phyloP scores from a whole-genome alignment of 2,888 invertebrate species.

The Theretra japonica region DNA sequence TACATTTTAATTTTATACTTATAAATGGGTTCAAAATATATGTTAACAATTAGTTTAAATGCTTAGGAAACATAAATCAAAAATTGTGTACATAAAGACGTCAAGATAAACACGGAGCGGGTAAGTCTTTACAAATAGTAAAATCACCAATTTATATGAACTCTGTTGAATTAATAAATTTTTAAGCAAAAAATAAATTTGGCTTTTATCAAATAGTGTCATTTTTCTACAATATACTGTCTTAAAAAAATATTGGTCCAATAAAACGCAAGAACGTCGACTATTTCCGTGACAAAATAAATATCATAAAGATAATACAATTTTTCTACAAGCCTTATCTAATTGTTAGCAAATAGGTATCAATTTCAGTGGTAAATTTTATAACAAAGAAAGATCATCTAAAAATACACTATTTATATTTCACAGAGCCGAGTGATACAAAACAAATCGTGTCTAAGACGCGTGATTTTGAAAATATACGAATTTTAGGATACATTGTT shows the following conservation, averaged over 20 bases:
- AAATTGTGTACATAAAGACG: neutral
- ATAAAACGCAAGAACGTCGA: conserved; percentile 13
- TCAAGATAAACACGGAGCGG: conserved; percentile 1
- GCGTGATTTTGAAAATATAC: conserved; percentile 57
- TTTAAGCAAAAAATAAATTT: conserved; percentile 9
- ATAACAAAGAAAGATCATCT: conserved; percentile 80
- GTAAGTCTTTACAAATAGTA: conserved; percentile 9
- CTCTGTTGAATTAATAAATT: conserved; percentile 12
- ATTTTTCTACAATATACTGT: neutral
- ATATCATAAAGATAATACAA: conserved; percentile 8
- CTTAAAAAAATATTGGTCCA: conserved; percentile 26
- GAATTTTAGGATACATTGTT: conserved; percentile 43
- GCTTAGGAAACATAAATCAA: neutral
- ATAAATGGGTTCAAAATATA: conserved; percentile 19
- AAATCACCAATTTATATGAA: conserved; percentile 7
- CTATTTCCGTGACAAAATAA: neutral
- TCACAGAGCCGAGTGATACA: conserved; percentile 57
- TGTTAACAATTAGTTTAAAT: neutral
- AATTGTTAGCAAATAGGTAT: conserved; percentile 64
- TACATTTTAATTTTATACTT: conserved; percentile 26
- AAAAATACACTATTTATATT: conserved; percentile 77
- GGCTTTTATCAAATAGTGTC: neutral
- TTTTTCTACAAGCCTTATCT: conserved; percentile 63
- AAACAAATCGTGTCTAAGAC: conserved; percentile 62
- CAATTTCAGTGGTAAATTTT: conserved; percentile 66